Conservation (phyloP, 2,113 vertebrate species). For the Malurus elegans region DNA sequence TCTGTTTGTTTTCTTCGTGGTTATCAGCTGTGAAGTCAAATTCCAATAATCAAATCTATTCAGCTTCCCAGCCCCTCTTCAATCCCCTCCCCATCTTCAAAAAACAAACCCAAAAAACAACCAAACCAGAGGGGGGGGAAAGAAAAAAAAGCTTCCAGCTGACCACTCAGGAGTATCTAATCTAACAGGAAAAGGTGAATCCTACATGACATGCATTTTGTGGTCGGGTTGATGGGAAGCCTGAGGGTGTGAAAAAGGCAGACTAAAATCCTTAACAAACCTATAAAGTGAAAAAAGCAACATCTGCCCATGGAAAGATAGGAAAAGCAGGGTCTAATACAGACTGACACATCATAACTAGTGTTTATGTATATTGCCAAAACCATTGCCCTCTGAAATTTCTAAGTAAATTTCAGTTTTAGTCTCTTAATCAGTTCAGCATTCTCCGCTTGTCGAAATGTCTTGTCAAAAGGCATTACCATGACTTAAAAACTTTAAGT, state of each 20-base stretch:
- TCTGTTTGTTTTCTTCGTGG: background rate
- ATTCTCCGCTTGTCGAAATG: background rate
- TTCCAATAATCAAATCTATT: background rate
- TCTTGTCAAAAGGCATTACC: slow-evolving; percentile 23
- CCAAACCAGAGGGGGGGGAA: rapidly evolving
- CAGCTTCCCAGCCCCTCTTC: background rate
- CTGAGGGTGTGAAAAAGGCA: slow-evolving; percentile 19
- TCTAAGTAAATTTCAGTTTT: slow-evolving; percentile 45
- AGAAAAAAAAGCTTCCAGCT: background rate
- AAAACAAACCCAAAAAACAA: background rate
- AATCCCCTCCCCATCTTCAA: background rate
- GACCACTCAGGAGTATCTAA: slow-evolving; percentile 10
- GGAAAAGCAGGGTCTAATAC: slow-evolving; percentile 21
- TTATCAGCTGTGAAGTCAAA: background rate
- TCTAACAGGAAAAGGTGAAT: slow-evolving; percentile 52
- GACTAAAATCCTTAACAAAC: slow-evolving; percentile 29
- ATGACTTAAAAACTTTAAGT: background rate
- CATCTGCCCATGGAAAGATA: slow-evolving; percentile 46
- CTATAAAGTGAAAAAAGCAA: slow-evolving; percentile 21
- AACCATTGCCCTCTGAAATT: background rate
- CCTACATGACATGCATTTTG: slow-evolving; percentile 16
- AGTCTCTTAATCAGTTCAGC: slow-evolving; percentile 14
- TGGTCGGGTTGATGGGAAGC: slow-evolving; percentile 19
- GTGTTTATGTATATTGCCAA: slow-evolving; percentile 39
- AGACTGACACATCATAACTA: slow-evolving; percentile 51